These are phyloP conservation scores for Erythrolamprus reginae DNA, from an alignment of 2,113 vertebrate genomes.

Conservation along the genomic window DNA sequence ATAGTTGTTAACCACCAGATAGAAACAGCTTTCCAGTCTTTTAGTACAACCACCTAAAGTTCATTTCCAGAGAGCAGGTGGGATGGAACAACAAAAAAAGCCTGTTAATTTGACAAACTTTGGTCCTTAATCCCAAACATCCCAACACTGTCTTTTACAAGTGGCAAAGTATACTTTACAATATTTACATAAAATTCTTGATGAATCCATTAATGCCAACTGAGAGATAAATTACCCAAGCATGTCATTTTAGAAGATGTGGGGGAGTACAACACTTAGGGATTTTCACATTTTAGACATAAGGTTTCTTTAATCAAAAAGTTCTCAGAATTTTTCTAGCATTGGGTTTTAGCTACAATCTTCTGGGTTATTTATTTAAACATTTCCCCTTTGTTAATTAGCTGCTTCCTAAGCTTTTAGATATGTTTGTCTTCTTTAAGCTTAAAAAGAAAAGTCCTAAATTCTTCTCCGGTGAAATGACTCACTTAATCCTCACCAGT, in stretches of 20 bases:
- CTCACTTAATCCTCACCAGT: too few relatives aligned
- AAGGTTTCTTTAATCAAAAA: too few relatives aligned
- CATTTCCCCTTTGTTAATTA: too few relatives aligned
- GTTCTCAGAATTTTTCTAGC: too few relatives aligned
- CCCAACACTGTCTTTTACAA: not conserved
- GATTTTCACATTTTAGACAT: constrained; percentile 10
- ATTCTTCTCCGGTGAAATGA: too few relatives aligned
- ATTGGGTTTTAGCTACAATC: too few relatives aligned
- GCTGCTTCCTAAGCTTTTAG: too few relatives aligned
- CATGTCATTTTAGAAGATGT: not conserved
- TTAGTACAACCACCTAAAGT: constrained; percentile 13
- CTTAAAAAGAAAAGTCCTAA: too few relatives aligned
- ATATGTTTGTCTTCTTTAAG: too few relatives aligned
- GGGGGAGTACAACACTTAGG: not conserved
- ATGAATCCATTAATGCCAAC: not conserved
- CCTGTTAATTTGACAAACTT: constrained; percentile 7
- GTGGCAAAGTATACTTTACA: not conserved
- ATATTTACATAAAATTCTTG: not conserved
- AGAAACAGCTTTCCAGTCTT: constrained; percentile 3
- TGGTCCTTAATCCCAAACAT: constrained; percentile 17
- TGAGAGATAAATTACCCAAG: constrained; percentile 18
- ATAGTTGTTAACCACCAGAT: constrained; percentile 35
- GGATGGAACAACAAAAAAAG: constrained; percentile 36
- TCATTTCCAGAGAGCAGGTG: constrained; percentile 10
- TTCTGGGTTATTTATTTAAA: too few relatives aligned